phyloP scores from a whole-genome alignment of 53 echinoderm and acorn worm species.

The Paelopatides confundens region DNA sequence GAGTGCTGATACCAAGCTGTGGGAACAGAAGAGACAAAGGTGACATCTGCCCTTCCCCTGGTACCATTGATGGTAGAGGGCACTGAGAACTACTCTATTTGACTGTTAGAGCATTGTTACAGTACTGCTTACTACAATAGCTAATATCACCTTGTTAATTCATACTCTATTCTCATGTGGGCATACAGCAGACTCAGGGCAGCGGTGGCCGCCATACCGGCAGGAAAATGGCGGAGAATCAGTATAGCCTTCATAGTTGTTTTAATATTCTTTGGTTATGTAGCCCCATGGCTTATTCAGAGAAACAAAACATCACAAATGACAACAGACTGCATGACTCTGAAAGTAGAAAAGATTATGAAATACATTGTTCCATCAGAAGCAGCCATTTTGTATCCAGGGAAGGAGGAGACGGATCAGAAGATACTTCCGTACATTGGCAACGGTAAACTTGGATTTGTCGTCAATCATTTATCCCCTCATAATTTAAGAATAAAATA shows the following conservation, averaged over 20 bases:
- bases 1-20: too few species aligned
- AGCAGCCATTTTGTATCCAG: conserved; percentile 64
- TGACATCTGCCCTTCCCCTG: too few species aligned
- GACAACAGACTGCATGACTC: conserved; percentile 84
- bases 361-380: conserved; percentile 62
- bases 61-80: too few species aligned
- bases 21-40: too few species aligned
- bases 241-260: conserved; percentile 56
- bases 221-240: conserved; percentile 70
- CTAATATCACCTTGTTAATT: too few species aligned
- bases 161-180: conserved; percentile 46
- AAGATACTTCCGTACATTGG: conserved; percentile 79
- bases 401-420: conserved; percentile 47
- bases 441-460: conserved; percentile 89
- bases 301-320: conserved; percentile 84
- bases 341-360: conserved; percentile 72
- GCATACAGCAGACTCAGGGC: conserved; percentile 65
- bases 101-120: too few species aligned
- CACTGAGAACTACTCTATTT: too few species aligned
- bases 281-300: conserved; percentile 91
- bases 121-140: too few species aligned
- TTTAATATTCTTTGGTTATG: conserved; percentile 82
- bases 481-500: conserved; percentile 66
- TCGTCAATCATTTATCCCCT: conserved; percentile 73
- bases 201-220: conserved; percentile 59